Base-by-base conservation (phyloP, 1,140 invertebrate species). In the Drosophila sp. region DNA sequence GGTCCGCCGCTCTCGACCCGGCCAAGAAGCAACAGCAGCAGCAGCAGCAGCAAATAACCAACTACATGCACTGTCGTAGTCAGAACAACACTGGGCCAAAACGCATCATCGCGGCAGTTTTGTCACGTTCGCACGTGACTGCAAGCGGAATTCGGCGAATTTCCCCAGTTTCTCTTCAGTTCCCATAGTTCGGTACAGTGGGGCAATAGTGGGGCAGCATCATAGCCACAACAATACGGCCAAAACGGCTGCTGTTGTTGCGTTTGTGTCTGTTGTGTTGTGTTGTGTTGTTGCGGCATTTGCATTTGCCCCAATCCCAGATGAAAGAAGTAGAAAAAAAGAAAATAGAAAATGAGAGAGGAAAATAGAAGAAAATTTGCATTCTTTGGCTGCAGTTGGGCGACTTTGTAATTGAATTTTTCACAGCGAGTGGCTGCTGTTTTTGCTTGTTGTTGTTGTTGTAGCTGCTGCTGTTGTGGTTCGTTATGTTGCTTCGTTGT, bases 321-420 rank as follows among this genome's bases (percentile, higher is more conserved):
- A n/a, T 11, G 16, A n/a, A 38, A 54, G 9, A 21, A n/a, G n/a
- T n/a, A n/a, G n/a, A n/a, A n/a, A 21, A 7, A 54, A 13, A 25
- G 7, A 11, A 54, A 38, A 38, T n/a, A 40, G 9, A 40, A 40
- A 21, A 25, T 25, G 16, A 63, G 9, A 25, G 34, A 51, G 25
- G 13, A 46, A 16, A 51, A 51, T 40, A 40, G 45, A 51, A 50
- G 32, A 61, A 51, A 51, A 83, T 87, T 87, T 82, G 73, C 79
- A 89, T 83, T 83, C 83, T 77, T 83, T 71, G 53, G 63, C 74
- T 57, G 76, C 75, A 65, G 62, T 86, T 80, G 66, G 67, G 61
- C 67, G 76, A 89, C 83, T 89, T 89, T 80, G 83, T 89, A 89
- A 89, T 89, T 89, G 79, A 89, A 89, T 89, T 89, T 89, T 82